Conservation (phyloP, 2,888 invertebrate genomes). For the Thera obeliscata region DNA sequence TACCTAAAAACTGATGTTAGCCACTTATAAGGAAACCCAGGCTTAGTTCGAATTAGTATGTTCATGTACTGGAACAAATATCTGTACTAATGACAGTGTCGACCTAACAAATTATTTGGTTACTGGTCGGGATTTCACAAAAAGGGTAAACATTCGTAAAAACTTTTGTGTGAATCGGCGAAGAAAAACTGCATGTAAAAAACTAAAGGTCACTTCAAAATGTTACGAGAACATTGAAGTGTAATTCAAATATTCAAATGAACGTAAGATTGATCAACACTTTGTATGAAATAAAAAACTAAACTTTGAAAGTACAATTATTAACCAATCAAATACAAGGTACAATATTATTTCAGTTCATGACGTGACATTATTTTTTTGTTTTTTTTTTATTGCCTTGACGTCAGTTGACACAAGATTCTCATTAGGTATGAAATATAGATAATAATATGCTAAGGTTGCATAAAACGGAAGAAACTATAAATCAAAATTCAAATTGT, state of each 20-base stretch:
- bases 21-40: background rate
- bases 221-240: slow-evolving; percentile 7
- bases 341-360: too few relatives aligned
- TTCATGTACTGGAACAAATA: slow-evolving; percentile 33
- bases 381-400: too few relatives aligned
- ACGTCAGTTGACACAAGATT: too few relatives aligned
- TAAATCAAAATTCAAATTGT: too few relatives aligned
- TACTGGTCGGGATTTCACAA: slow-evolving; percentile 18
- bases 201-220: slow-evolving; percentile 16
- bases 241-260: slow-evolving; percentile 9
- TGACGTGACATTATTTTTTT: too few relatives aligned
- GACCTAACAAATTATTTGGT: slow-evolving; percentile 35
- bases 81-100: slow-evolving; percentile 22
- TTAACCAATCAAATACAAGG: too few relatives aligned
- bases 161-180: slow-evolving; percentile 1
- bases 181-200: slow-evolving; percentile 22
- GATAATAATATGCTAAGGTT: too few relatives aligned
- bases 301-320: too few relatives aligned
- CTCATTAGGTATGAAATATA: too few relatives aligned
- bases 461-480: too few relatives aligned
- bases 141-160: slow-evolving; percentile 21
- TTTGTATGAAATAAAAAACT: too few relatives aligned
- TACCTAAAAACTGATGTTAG: background rate
- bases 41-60: slow-evolving; percentile 32
- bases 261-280: background rate